Evolutionary conservation across 2,113 vertebrate species (phyloP), one percentile per base, ranked within the genome.

Genomic region (Rhodinocichla rosea): DNA sequence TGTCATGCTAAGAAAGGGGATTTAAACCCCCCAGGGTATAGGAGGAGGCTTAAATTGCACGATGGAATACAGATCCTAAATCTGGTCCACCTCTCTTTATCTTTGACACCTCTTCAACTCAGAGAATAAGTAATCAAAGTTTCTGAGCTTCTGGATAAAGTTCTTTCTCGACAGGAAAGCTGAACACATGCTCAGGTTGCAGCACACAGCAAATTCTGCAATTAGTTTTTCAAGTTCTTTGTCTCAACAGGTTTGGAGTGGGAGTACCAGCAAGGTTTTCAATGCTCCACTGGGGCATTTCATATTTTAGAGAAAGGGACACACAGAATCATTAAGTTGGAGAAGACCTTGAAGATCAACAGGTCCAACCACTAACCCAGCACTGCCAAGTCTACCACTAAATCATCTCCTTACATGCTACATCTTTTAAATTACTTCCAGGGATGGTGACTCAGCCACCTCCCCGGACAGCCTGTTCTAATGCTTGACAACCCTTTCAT

Each of bases 181-280:
- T 83, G 75, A 91, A 81, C 78, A 90, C 87, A 94, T 74, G 87
- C 28, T 88, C 85, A 89, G 40, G 63, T 53, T 95, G 83, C 83
- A 87, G 64, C 64, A 79, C 44, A 90, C 90, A 90, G 49, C 56
- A 94, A 85, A 86, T 88, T 91, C 52, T 91, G 37, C 79, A 84
- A 33, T 47, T 44, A 55, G 68, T 40, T 84, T 94, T 75, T 68
- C 14, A 93, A 92, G 62, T 81, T 42, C 65, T 87, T 65, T 5
- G 4, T 89, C 88, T 90, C 76, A n/a, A 39, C 0, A 6, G 49
- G 44, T 33, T 90, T 56, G 65, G 22, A 81, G 64, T 52, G 49
- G 5, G 6, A 86, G 55, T 40, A 79, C 57, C n/a, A 59, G 89
- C 57, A 83, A 80, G 33, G 53, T 69, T 91, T 85, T 65, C 67